Conservation (phyloP, 2,113 vertebrate genomes). For the Eulemur rufifrons region DNA sequence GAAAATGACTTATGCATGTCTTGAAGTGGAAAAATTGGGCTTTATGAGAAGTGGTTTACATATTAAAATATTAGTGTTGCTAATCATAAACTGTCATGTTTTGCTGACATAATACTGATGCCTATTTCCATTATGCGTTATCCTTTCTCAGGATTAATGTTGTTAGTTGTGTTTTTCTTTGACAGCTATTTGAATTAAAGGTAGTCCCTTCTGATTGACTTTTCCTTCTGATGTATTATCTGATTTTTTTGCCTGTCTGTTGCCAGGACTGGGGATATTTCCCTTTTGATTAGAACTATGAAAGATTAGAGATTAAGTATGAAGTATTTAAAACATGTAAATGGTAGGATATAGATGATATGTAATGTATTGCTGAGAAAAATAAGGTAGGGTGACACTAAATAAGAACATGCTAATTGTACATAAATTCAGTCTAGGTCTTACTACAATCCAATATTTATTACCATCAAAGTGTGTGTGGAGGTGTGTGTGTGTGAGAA, state of each 20-base stretch:
- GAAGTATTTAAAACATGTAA: not conserved
- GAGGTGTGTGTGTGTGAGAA: no score
- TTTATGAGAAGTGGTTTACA: not conserved
- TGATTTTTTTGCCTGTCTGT: not conserved
- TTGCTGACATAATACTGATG: not conserved
- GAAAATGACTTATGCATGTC: not conserved
- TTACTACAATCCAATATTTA: not conserved
- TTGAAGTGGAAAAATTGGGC: not conserved
- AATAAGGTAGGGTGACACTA: not conserved
- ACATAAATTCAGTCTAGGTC: not conserved
- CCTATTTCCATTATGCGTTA: not conserved
- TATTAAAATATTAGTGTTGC: not conserved
- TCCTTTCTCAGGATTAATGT: not conserved
- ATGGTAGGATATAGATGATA: not conserved
- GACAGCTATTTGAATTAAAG: constrained; percentile 2
- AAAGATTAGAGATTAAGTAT: not conserved
- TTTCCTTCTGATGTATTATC: constrained; percentile 17
- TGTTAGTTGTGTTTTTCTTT: not conserved
- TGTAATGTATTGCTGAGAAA: not conserved
- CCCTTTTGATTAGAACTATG: not conserved
- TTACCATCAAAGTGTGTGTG: not conserved
- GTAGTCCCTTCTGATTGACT: not conserved
- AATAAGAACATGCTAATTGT: not conserved
- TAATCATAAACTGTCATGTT: not conserved
- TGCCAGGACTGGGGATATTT: not conserved